Conservation (phyloP, 1,140 invertebrate species). For the Orchestia grillus region DNA sequence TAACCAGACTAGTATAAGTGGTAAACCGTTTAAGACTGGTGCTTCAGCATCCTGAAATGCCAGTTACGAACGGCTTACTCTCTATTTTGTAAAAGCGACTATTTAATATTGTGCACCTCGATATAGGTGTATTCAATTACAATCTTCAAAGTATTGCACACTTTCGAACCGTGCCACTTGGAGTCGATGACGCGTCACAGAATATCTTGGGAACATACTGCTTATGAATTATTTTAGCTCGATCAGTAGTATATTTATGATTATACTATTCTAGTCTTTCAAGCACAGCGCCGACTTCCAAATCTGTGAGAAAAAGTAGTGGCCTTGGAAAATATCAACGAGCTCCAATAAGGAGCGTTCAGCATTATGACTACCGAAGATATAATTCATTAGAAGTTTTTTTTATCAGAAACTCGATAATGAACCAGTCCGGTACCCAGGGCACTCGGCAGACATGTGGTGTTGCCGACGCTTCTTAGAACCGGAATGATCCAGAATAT, state of each 20-base stretch:
- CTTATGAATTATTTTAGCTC: neutral
- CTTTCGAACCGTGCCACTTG: too few species aligned
- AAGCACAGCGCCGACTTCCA: neutral
- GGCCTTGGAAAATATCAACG: too few species aligned
- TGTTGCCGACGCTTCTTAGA: neutral
- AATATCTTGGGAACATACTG: neutral
- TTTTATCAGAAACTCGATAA: neutral
- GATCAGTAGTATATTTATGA: neutral
- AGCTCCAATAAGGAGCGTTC: neutral
- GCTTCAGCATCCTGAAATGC: too few species aligned
- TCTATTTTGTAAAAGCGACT: too few species aligned
- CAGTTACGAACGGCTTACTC: too few species aligned
- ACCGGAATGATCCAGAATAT: neutral
- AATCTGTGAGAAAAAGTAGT: neutral
- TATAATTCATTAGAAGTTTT: neutral
- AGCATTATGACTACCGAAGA: neutral
- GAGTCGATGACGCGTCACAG: too few species aligned
- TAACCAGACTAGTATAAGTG: too few species aligned
- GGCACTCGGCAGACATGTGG: neutral
- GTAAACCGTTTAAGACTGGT: too few species aligned
- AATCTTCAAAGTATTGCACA: too few species aligned
- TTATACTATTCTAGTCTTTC: neutral
- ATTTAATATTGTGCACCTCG: too few species aligned
- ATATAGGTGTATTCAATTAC: too few species aligned
- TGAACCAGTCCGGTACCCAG: neutral